A percentile compares a stretch with the other conserved stretches of the same genome.
Evolutionary conservation across 1,140 invertebrate genomes (phyloP).

Genomic region (Melipona quadrifasciata): DNA sequence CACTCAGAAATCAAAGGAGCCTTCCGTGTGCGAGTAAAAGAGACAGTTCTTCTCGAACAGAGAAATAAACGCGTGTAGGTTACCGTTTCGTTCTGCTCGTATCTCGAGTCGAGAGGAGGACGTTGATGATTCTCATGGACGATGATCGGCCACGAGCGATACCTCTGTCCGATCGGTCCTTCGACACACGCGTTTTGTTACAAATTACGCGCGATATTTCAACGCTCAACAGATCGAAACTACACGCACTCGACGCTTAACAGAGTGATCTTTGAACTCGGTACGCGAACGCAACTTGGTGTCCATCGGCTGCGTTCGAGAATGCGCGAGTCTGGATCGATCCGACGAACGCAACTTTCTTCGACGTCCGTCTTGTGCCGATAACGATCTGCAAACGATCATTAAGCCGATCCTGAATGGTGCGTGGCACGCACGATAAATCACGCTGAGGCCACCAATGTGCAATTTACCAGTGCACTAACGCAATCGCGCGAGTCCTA

Average conservation of each 20-base stretch:
- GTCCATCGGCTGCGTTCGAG: not conserved
- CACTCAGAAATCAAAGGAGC: conserved; percentile 37
- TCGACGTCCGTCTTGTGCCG: not conserved
- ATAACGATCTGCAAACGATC: conserved; percentile 66
- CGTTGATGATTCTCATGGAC: conserved; percentile 56
- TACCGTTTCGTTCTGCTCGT: conserved; percentile 40
- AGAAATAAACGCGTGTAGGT: conserved; percentile 49
- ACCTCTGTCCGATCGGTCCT: conserved; percentile 20
- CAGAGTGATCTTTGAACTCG: not conserved
- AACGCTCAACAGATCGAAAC: not conserved
- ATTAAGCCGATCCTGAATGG: conserved; percentile 61
- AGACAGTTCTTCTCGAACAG: conserved; percentile 8
- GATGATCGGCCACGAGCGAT: conserved; percentile 38
- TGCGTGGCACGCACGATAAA: conserved; percentile 59
- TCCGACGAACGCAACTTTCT: conserved; percentile 8
- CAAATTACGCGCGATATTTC: conserved; percentile 30
- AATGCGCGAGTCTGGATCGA: conserved; percentile 26
- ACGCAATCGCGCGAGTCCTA: conserved; percentile 58
- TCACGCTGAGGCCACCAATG: conserved; percentile 52
- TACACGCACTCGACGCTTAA: too few species aligned
- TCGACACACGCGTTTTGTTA: not conserved
- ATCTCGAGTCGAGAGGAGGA: conserved; percentile 20
- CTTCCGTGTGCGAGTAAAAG: not conserved
- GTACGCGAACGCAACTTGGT: not conserved
- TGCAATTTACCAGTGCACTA: conserved; percentile 54